Evolutionary conservation across 2,888 invertebrate species (phyloP).

Genomic region (Esperia sulphurella): DNA sequence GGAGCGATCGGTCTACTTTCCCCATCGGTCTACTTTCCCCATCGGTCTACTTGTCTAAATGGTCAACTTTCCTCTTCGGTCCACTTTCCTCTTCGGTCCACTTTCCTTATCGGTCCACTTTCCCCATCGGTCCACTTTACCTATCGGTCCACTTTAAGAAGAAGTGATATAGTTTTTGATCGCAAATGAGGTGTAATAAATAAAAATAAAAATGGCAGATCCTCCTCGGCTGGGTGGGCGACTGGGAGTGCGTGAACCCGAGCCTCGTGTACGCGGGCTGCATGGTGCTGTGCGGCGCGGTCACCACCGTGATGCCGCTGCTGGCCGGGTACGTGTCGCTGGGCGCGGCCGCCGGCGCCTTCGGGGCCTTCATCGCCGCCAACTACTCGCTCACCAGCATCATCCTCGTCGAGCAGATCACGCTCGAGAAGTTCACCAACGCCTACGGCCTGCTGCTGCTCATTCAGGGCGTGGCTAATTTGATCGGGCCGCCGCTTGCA

Average conservation of each 20-base stretch:
- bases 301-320: slow-evolving; percentile 83
- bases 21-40: too few relatives aligned
- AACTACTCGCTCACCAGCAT: slow-evolving; percentile 95
- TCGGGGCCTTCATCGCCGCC: slow-evolving; percentile 94
- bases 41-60: too few relatives aligned
- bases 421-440: slow-evolving; percentile 93
- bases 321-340: slow-evolving; percentile 62
- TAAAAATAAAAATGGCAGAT: slow-evolving; percentile 73
- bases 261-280: slow-evolving; percentile 89
- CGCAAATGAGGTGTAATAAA: too few relatives aligned
- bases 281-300: slow-evolving; percentile 85
- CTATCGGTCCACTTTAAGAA: too few relatives aligned
- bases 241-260: slow-evolving; percentile 87
- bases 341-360: slow-evolving; percentile 85
- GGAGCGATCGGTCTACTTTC: too few relatives aligned
- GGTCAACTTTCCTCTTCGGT: too few relatives aligned
- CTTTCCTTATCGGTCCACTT: too few relatives aligned
- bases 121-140: too few relatives aligned
- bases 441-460: slow-evolving; percentile 93
- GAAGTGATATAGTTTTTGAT: too few relatives aligned
- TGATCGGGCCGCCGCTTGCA: slow-evolving; percentile 93
- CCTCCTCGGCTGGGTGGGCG: slow-evolving; percentile 92
- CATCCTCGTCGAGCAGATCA: slow-evolving; percentile 92
- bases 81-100: too few relatives aligned
- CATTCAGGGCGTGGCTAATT: slow-evolving; percentile 93